Conservation (phyloP, 37 sponge, comb jelly and placozoan species). For the Trichoplax adhaerens region DNA sequence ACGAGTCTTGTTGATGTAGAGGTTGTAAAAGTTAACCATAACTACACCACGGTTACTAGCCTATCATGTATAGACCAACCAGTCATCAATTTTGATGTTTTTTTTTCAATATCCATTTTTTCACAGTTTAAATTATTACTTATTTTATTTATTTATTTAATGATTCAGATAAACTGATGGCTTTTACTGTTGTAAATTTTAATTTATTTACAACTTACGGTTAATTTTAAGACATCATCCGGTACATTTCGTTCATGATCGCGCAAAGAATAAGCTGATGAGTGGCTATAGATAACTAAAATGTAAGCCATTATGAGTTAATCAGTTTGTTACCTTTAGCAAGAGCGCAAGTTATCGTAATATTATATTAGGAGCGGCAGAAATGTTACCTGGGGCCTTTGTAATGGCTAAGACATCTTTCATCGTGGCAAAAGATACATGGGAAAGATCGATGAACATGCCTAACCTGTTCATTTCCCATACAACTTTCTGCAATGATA, state of each 20-base stretch:
- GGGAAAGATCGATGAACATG: constrained; percentile 59
- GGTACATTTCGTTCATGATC: constrained; percentile 44
- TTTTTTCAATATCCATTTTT: too few relatives aligned
- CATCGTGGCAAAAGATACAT: constrained; percentile 50
- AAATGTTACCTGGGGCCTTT: constrained; percentile 32
- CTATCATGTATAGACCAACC: too few relatives aligned
- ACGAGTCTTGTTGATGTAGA: constrained; percentile 29
- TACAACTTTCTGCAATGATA: constrained; percentile 34
- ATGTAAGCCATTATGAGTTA: too few relatives aligned
- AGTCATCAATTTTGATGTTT: too few relatives aligned
- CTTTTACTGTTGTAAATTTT: too few relatives aligned
- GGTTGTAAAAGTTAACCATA: constrained; percentile 49
- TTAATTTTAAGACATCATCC: constrained; percentile 31
- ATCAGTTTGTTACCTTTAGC: too few relatives aligned
- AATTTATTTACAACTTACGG: constrained; percentile 13
- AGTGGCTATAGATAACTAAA: constrained; percentile 58
- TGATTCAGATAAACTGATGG: too few relatives aligned
- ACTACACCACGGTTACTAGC: constrained; percentile 38
- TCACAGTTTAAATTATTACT: too few relatives aligned
- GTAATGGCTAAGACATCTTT: constrained; percentile 21
- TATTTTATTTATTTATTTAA: too few relatives aligned
- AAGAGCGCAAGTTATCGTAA: too few relatives aligned
- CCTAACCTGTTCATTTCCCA: constrained; percentile 58
- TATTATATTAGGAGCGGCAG: too few relatives aligned
- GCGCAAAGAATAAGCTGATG: constrained; percentile 43